Conservation (phyloP, 2,888 invertebrate species). For the Andrena haemorrhoa region DNA sequence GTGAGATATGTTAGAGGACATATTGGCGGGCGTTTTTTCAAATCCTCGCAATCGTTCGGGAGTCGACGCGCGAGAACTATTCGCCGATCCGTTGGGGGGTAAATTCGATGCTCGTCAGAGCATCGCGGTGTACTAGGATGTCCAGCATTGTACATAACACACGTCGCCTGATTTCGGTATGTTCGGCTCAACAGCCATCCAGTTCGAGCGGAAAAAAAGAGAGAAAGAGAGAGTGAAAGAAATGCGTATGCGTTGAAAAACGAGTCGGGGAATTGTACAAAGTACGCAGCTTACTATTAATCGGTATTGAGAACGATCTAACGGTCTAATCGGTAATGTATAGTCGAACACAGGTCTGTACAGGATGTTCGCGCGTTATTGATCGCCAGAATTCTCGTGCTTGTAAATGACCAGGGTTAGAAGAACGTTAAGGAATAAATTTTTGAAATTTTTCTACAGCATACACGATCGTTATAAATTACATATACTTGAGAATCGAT, state of each 20-base stretch:
- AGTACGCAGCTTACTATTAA: conserved; percentile 33
- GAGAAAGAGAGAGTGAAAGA: not conserved
- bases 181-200: conserved; percentile 47
- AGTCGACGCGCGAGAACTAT: not conserved
- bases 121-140: conserved; percentile 32
- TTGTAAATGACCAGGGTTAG: not conserved
- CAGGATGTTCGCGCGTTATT: not conserved
- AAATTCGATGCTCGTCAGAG: conserved; percentile 19
- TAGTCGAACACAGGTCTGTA: not conserved
- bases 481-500: no score
- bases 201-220: conserved; percentile 7
- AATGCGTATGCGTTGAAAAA: not conserved
- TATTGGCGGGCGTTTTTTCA: not conserved
- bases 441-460: not conserved
- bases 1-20: not conserved
- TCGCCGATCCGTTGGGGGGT: not conserved
- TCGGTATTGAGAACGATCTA: conserved; percentile 21
- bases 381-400: not conserved
- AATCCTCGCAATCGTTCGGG: not conserved
- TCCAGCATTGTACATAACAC: conserved; percentile 73
- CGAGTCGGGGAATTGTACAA: conserved; percentile 24
- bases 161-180: conserved; percentile 43
- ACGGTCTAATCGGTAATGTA: conserved; percentile 15
- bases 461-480: no score
- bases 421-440: not conserved